phyloP scores from a whole-genome alignment of 2,797 vertebrate species.

The Anguilla marmorata region DNA sequence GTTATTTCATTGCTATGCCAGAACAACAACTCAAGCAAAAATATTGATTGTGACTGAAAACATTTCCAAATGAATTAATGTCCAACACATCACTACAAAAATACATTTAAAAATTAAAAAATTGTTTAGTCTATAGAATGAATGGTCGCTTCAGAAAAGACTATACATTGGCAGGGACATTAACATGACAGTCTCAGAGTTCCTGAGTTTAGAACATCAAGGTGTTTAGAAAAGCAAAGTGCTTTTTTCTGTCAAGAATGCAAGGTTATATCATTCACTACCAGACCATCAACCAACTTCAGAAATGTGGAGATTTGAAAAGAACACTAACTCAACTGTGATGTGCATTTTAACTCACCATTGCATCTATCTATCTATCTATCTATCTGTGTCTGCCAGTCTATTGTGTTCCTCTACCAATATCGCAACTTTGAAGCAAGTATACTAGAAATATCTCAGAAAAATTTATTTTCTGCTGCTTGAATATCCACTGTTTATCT shows the following conservation, averaged over 20 bases:
- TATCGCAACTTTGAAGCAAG: not conserved
- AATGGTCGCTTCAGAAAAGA: not conserved
- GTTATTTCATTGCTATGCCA: not conserved
- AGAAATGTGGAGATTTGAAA: not conserved
- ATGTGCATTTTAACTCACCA: not conserved
- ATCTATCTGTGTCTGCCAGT: not conserved
- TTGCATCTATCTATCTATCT: not conserved
- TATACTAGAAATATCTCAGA: not conserved
- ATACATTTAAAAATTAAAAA: too few species aligned
- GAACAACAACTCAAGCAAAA: not conserved
- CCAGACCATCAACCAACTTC: not conserved
- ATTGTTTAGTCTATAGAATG: not conserved
- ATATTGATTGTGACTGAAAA: not conserved
- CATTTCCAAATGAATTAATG: not conserved
- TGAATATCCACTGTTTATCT: too few species aligned
- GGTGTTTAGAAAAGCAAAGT: not conserved
- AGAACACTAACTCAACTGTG: not conserved
- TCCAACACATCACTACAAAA: not conserved
- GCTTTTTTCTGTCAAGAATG: not conserved
- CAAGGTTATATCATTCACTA: not conserved
- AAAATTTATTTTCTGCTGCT: not conserved
- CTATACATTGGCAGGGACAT: not conserved
- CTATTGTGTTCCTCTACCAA: not conserved
- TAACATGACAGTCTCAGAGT: not conserved
- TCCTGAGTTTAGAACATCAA: not conserved